Conservation (phyloP, 2,888 invertebrate genomes). For the Bellardia pandia region DNA sequence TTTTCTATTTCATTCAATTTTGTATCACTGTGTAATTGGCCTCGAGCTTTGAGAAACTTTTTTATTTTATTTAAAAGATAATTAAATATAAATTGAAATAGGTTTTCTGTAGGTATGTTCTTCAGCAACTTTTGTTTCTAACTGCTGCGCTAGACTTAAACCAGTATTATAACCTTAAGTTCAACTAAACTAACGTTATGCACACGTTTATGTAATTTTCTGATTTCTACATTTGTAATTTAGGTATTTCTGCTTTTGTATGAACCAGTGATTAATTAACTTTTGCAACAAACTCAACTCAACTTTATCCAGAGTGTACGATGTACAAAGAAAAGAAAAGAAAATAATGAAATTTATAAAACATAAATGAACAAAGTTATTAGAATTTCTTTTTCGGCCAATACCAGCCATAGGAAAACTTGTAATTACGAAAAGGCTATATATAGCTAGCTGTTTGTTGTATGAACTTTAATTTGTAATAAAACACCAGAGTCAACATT, state of each 20-base stretch:
- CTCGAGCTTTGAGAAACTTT: too few relatives aligned
- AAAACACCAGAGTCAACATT: neutral
- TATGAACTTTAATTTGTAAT: constrained; percentile 26
- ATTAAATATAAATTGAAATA: neutral
- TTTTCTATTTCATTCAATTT: too few relatives aligned
- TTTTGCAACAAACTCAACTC: neutral
- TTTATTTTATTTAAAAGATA: neutral
- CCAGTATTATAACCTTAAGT: constrained; percentile 15
- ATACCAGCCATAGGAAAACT: neutral
- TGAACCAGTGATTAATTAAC: constrained; percentile 11
- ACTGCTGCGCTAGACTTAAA: neutral
- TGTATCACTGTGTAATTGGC: too few relatives aligned
- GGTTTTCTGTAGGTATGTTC: too few relatives aligned
- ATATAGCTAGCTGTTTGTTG: neutral
- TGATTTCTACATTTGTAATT: neutral
- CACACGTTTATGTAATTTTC: constrained; percentile 9
- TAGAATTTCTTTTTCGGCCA: neutral
- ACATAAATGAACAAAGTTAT: neutral
- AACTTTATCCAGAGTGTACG: neutral
- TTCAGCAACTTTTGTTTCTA: neutral
- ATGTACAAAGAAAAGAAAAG: neutral
- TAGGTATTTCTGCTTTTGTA: neutral
- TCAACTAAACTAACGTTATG: constrained; percentile 2
- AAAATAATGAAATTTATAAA: neutral
- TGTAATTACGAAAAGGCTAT: constrained; percentile 6